Evolutionary conservation across 23 tunicate species (phyloP).

Genomic region (Botrylloides violaceus): DNA sequence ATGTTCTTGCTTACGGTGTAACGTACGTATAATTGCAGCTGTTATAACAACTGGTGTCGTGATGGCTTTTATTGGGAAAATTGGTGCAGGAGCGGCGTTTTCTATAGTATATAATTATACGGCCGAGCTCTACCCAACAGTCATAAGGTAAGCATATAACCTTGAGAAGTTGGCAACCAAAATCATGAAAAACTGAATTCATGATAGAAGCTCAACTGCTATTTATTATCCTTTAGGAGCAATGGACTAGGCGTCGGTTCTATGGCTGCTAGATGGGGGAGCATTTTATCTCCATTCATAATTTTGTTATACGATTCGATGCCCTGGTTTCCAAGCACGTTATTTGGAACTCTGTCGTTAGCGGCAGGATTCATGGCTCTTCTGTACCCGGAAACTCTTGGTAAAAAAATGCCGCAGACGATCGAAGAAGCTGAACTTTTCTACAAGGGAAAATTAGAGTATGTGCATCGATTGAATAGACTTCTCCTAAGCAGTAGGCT

Average conservation of each 20-base stretch:
- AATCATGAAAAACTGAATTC: neutral
- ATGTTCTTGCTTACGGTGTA: no score
- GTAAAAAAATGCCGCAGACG: slow-evolving; percentile 67
- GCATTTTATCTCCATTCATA: slow-evolving; percentile 45
- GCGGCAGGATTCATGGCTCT: slow-evolving; percentile 38
- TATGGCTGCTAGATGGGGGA: slow-evolving; percentile 56
- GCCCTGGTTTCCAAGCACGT: slow-evolving; percentile 52
- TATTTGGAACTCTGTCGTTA: slow-evolving; percentile 52
- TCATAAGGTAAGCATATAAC: slow-evolving; percentile 52
- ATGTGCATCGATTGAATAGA: no score
- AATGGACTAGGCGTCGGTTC: slow-evolving; percentile 70
- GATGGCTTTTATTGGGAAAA: slow-evolving; percentile 77
- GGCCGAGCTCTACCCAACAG: slow-evolving; percentile 88
- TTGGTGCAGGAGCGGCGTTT: slow-evolving; percentile 61
- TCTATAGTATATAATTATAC: slow-evolving; percentile 75
- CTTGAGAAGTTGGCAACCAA: no score
- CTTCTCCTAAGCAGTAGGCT: no score
- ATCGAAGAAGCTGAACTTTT: slow-evolving; percentile 48
- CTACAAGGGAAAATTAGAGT: slow-evolving; percentile 18
- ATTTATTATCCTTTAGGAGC: slow-evolving; percentile 17
- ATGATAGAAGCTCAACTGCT: neutral
- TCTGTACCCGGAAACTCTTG: slow-evolving; percentile 57
- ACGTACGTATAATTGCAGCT: no score
- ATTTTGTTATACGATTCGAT: slow-evolving; percentile 47
- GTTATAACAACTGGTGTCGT: slow-evolving; percentile 53